A percentile compares a stretch with the other conserved stretches of the same genome.
phyloP scores from a whole-genome alignment of 2,888 invertebrate genomes.

The Chalcis sispes region DNA sequence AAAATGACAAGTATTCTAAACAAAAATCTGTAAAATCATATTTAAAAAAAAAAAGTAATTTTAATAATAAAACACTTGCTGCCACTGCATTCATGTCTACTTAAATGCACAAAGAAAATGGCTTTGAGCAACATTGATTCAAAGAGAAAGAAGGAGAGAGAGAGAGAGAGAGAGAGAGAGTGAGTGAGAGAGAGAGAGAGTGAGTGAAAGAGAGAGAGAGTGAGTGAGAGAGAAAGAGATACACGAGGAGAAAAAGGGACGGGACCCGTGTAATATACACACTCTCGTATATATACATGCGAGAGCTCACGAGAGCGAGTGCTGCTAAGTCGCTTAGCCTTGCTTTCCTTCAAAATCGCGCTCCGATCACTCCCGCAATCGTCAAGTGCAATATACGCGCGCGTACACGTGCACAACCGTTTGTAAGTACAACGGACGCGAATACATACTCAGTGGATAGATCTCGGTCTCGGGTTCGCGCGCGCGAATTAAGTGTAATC shows the following conservation, averaged over 20 bases:
- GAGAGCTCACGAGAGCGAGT: neutral
- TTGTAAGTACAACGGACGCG: too few relatives aligned
- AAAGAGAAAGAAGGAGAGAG: neutral
- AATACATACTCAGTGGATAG: too few relatives aligned
- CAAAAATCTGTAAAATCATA: too few relatives aligned
- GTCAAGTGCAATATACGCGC: constrained; percentile 46
- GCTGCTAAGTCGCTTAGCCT: constrained; percentile 39
- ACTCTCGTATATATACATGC: neutral
- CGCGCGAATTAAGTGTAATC: constrained; percentile 51
- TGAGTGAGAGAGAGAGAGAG: too few relatives aligned
- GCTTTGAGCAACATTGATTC: constrained; percentile 7
- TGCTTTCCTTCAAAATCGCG: constrained; percentile 53
- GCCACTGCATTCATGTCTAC: neutral
- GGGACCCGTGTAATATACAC: neutral
- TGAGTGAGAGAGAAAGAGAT: neutral
- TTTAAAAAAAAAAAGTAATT: too few relatives aligned
- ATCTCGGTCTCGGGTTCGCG: neutral
- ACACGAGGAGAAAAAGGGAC: neutral
- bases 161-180: neutral
- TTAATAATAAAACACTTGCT: constrained; percentile 26
- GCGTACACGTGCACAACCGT: neutral
- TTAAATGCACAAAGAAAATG: constrained; percentile 32
- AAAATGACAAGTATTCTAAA: too few relatives aligned
- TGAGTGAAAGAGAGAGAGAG: neutral
- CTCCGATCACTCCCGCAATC: constrained; percentile 44